Base-by-base conservation (phyloP, 2,797 vertebrate species). In the Hylomyscus alleni region DNA sequence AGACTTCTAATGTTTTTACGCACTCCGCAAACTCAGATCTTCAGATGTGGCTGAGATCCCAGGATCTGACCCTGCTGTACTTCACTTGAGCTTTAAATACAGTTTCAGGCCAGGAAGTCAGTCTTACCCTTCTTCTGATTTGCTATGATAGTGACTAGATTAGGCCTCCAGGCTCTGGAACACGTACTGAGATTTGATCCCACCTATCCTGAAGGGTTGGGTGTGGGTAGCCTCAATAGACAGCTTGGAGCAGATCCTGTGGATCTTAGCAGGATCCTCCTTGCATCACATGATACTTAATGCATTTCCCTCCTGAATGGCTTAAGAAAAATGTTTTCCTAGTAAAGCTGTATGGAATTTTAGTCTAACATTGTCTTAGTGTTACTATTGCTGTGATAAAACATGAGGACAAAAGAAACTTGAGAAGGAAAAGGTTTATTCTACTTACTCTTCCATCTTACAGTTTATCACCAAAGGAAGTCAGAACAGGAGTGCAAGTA, bases 21-120 rank as follows among this genome's bases (percentile, higher is more conserved):
- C 6, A 34, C 26, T 75, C 69, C 26, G 75, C 69, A 75, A 72
- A 40, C 26, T 87, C 50, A 29, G 44, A 20, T 88, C 67, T 52
- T 75, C 29, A 34, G 29, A 47, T 4, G 5, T 65, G 40, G 60
- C 69, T 75, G 69, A 75, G 69, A 20, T 75, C 26, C 10, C 6
- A 75, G 69, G 52, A 75, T 73, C 65, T 58, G 17, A 1, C 15
- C n/a, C 22, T 19, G 24, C 34, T 72, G 50, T 15, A 31, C 9
- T 12, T 73, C 50, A 88, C 67, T 56, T 54, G 50, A 54, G 52
- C 52, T 56, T 89, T 89, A 89, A 89, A 89, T 89, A 13, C 86
- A 20, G 15, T 58, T 20, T 75, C 52, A 58, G 54, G 10, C 52
- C 69, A 6, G 3, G 26, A 56, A 40, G 22, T 89, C 52, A 88